Percentiles rank a stretch among this genome's conserved stretches.
Conservation (phyloP, 2,113 vertebrate genomes). For the Muntiacus reevesi region DNA sequence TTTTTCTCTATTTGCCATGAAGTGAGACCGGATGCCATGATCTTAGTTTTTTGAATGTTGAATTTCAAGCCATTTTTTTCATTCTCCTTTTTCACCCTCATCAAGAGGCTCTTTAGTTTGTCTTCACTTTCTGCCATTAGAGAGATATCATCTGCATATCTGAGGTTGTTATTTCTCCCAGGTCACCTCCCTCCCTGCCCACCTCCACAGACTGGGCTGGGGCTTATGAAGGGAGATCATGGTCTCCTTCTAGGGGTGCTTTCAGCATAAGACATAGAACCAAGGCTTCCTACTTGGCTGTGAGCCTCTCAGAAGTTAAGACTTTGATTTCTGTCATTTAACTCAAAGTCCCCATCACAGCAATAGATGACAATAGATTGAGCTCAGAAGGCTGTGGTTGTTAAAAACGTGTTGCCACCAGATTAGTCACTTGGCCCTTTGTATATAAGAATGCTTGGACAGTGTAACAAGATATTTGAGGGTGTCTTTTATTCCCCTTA, state of each 20-base stretch:
- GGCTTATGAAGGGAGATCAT: neutral
- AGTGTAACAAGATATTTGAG: neutral
- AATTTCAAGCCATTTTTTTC: neutral
- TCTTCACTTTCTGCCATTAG: neutral
- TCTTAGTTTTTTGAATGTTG: neutral
- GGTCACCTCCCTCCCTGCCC: neutral
- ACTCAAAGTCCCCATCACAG: neutral
- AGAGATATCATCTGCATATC: neutral
- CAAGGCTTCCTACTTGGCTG: neutral
- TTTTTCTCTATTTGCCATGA: neutral
- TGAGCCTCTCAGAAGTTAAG: neutral
- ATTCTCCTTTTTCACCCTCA: neutral
- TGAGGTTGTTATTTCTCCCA: neutral
- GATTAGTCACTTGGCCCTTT: neutral
- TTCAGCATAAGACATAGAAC: neutral
- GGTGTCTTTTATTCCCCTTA: neutral
- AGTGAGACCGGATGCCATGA: neutral
- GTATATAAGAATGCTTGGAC: neutral
- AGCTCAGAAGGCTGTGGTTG: neutral
- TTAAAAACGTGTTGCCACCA: neutral
- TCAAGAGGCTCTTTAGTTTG: neutral
- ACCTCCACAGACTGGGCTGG: neutral
- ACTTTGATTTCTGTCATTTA: neutral
- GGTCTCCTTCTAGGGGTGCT: neutral
- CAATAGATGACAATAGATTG: neutral